phyloP scores from a whole-genome alignment of 2,888 invertebrate species.

The Cosmorhoe ocellata region DNA sequence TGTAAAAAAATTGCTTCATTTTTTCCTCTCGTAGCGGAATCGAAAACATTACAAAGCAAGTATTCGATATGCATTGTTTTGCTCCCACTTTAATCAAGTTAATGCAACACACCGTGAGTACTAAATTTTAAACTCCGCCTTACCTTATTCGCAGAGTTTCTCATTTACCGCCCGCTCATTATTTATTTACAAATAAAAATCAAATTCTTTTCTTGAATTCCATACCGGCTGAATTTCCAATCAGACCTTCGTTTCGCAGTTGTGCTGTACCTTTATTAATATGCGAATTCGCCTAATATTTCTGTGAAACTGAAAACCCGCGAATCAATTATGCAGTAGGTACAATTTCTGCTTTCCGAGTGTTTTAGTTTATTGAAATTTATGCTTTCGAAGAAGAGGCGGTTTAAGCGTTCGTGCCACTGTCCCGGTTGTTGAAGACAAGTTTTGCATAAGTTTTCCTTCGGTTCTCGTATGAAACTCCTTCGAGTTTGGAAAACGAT shows the following conservation, averaged over 20 bases:
- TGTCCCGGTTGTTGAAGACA: constrained; percentile 21
- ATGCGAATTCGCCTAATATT: constrained; percentile 21
- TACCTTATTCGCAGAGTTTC: constrained; percentile 43
- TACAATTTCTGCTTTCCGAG: constrained; percentile 9
- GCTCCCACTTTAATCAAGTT: constrained; percentile 20
- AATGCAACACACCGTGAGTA: constrained; percentile 29
- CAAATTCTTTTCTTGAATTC: constrained; percentile 54
- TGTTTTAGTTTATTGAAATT: constrained; percentile 26
- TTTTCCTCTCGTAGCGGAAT: constrained; percentile 7
- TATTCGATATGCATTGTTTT: constrained; percentile 15
- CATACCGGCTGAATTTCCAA: constrained; percentile 32
- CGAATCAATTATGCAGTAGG: constrained; percentile 18
- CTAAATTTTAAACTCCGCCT: constrained; percentile 44
- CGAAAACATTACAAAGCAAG: constrained; percentile 7
- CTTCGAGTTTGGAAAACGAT: constrained; percentile 4
- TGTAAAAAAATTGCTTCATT: not conserved
- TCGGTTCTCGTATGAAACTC: constrained; percentile 15
- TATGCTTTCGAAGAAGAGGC: constrained; percentile 21
- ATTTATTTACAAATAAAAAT: constrained; percentile 58
- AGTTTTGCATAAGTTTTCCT: constrained; percentile 28
- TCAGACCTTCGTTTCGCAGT: constrained; percentile 10
- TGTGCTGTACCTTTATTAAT: constrained; percentile 12
- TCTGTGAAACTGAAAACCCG: constrained; percentile 16
- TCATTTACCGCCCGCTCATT: constrained; percentile 54
- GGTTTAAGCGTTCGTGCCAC: constrained; percentile 21